A percentile compares a stretch with the other conserved stretches of the same genome.
Evolutionary conservation across 53 echinoderm and acorn worm species (phyloP).

Genomic region (Crossaster papposus): DNA sequence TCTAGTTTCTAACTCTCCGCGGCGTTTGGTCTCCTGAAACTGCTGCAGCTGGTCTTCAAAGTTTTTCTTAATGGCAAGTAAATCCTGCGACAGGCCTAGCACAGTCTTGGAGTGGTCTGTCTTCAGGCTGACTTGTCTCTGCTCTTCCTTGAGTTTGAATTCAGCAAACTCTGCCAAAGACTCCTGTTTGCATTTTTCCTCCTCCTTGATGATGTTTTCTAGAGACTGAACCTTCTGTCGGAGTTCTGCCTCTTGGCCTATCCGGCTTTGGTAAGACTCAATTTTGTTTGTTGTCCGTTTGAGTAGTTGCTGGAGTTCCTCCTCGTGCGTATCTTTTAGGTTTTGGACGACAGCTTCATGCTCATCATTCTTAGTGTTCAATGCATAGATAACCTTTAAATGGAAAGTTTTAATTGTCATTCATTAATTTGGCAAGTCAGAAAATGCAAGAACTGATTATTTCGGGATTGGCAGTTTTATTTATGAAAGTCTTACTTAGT

Average conservation of each 20-base stretch:
- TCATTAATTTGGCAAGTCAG: neutral
- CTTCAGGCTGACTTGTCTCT: conserved; percentile 69
- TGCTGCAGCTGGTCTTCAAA: conserved; percentile 86
- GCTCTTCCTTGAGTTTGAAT: conserved; percentile 70
- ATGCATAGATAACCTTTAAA: conserved; percentile 92
- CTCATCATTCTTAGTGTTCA: conserved; percentile 98
- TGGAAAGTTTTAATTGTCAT: neutral
- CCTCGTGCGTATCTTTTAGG: conserved; percentile 89
- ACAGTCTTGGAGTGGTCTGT: conserved; percentile 90
- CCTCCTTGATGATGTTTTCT: conserved; percentile 70
- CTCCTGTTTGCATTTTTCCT: conserved; percentile 72
- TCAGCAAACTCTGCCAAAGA: conserved; percentile 74
- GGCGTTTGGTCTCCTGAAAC: conserved; percentile 78
- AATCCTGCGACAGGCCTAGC: conserved; percentile 83
- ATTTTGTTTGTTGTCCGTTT: conserved; percentile 84
- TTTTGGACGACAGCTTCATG: conserved; percentile 87
- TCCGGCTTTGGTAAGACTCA: conserved; percentile 73
- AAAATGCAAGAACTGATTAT: neutral
- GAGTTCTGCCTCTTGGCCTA: conserved; percentile 83
- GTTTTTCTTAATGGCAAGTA: conserved; percentile 80
- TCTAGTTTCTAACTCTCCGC: conserved; percentile 67
- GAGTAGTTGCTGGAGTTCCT: conserved; percentile 85
- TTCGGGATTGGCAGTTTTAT: no score
- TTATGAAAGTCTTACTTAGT: no score
- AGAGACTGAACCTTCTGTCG: conserved; percentile 76